Base-by-base conservation (phyloP, 2,888 invertebrate genomes). In the Spodoptera picta region DNA sequence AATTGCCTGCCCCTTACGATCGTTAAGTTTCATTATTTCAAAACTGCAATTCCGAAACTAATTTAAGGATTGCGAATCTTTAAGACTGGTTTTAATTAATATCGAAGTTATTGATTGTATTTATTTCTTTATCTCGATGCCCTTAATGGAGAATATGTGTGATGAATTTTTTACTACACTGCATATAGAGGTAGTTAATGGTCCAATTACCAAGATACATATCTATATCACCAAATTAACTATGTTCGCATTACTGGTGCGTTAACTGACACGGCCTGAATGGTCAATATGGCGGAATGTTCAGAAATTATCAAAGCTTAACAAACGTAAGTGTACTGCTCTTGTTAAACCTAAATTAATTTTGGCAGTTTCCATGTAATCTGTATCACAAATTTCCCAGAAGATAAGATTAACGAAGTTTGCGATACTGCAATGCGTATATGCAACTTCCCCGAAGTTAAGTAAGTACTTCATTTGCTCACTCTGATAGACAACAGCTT, bases 1-100 rank as follows among this genome's bases (percentile, higher is more conserved):
- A 87, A 87, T 83, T 86, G 74, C 78, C 47, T 86, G 74, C 78
- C 49, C 64, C 43, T 63, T 65, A 65, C 77, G 71, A 74, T 76
- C 74, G 75, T 78, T 69, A 78, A 77, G 75, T 80, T 82, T 81
- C 75, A 79, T 73, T 69, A 70, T 72, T 69, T 67, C 60, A 67
- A 55, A 36, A 73, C 57, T 61, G 63, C 56, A 60, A 12, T 68
- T 54, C 50, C 50, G 55, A 69, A 53, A 59, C 62, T 48, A 54
- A 46, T 60, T 44, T 49, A 50, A 45, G 60, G 52, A 12, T 47
- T 59, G 41, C 55, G 47, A 48, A 56, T 51, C 53, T 44, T 43
- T 43, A 14, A 23, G 12, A 2, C 7, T 42, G 3, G 4, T 31
- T 31, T 31, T 6, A 31, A 6, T 36, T 9, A 7, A 36, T 36